Conservation (phyloP, 2,797 vertebrate species). For the Heteromormyrus szaboi region DNA sequence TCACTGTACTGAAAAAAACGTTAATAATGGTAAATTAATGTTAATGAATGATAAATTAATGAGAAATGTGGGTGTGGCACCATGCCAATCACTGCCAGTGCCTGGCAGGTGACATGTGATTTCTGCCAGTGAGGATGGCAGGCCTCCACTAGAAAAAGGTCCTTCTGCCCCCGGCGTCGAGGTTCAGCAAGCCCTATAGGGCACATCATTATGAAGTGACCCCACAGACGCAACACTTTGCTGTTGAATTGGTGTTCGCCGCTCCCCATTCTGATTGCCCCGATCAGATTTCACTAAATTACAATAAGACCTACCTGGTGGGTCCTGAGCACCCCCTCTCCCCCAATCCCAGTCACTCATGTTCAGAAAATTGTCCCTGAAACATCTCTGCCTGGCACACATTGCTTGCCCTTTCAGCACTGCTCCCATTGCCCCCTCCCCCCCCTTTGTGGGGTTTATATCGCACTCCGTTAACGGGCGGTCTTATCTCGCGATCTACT, state of each 20-base stretch:
- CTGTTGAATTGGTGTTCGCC: not conserved
- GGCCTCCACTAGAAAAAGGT: not conserved
- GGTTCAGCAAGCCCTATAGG: not conserved
- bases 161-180: not conserved
- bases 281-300: slow-evolving; percentile 13
- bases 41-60: not conserved
- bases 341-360: not conserved
- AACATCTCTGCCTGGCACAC: not conserved
- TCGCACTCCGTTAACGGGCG: not conserved
- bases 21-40: not conserved
- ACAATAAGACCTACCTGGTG: slow-evolving; percentile 12
- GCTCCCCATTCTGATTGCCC: not conserved
- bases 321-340: not conserved
- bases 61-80: not conserved
- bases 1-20: not conserved
- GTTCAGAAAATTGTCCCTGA: not conserved
- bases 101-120: not conserved
- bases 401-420: not conserved
- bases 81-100: not conserved
- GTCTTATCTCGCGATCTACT: not conserved
- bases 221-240: not conserved
- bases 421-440: not conserved
- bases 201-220: not conserved
- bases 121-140: not conserved
- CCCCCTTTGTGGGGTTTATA: not conserved